Conservation (phyloP, 2,113 vertebrate species). For the Mellivora capensis region DNA sequence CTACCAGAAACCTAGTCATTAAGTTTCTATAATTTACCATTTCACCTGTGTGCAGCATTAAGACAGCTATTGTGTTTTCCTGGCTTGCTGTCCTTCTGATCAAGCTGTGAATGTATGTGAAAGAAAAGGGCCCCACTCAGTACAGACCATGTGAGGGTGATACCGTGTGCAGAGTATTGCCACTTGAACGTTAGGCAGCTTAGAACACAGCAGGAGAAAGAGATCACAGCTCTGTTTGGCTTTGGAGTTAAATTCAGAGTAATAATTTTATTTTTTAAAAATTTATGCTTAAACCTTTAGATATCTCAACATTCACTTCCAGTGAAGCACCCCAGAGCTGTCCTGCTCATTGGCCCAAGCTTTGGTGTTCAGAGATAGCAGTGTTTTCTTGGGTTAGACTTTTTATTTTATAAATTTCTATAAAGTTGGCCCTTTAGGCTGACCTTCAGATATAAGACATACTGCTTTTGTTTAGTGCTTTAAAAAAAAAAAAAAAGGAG, state of each 20-base stretch:
- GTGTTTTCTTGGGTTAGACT: slow-evolving; percentile 56
- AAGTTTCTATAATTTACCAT: slow-evolving; percentile 10
- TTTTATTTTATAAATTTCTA: slow-evolving; percentile 63
- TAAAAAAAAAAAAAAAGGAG: slow-evolving; percentile 37
- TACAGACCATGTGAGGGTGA: background rate
- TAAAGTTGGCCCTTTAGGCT: slow-evolving; percentile 51
- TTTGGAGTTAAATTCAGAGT: slow-evolving; percentile 59
- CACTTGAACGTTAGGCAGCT: background rate
- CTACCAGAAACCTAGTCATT: background rate
- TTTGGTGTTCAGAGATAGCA: slow-evolving; percentile 52
- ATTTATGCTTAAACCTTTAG: slow-evolving; percentile 45
- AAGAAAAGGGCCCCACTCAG: background rate
- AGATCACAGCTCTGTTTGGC: background rate
- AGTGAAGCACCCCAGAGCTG: background rate
- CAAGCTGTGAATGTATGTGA: slow-evolving; percentile 16
- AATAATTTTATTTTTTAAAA: background rate
- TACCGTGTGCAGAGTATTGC: background rate
- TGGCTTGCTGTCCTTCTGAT: background rate
- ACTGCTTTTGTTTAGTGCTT: slow-evolving; percentile 67
- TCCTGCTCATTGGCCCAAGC: slow-evolving; percentile 17
- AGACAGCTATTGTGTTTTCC: slow-evolving; percentile 25
- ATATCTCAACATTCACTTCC: slow-evolving; percentile 43
- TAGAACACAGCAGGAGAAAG: background rate
- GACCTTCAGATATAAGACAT: slow-evolving; percentile 64
- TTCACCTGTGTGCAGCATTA: background rate